Conservation (phyloP, 2,797 vertebrate species). For the Eidolon dupreanum region DNA sequence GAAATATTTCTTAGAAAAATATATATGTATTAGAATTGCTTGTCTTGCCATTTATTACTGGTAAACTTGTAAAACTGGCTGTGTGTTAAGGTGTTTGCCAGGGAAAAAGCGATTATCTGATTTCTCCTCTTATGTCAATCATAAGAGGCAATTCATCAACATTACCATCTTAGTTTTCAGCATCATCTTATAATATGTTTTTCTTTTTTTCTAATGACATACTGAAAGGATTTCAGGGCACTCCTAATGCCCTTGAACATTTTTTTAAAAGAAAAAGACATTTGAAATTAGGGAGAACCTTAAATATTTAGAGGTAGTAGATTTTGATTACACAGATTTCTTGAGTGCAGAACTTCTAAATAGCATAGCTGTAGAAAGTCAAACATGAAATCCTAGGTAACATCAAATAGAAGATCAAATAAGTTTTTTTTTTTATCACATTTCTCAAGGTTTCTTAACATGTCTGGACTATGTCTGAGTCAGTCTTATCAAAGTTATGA, state of each 20-base stretch:
- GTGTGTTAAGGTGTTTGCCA: background rate
- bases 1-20: background rate
- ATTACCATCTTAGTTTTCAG: background rate
- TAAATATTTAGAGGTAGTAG: background rate
- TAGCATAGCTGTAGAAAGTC: background rate
- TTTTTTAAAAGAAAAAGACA: background rate
- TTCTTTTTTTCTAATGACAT: background rate
- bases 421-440: background rate
- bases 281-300: background rate
- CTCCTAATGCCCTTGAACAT: background rate
- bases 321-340: conserved; percentile 2
- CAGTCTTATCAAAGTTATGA: background rate
- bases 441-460: background rate
- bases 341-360: background rate
- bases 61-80: background rate
- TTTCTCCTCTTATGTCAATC: background rate
- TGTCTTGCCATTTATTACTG: background rate
- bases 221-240: background rate
- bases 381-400: background rate
- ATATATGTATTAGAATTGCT: background rate
- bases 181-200: background rate
- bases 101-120: background rate
- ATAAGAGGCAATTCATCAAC: background rate
- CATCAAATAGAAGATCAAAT: background rate
- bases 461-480: background rate